Evolutionary conservation across 1,140 invertebrate genomes (phyloP).

Genomic region (Latrodectus geometricus): DNA sequence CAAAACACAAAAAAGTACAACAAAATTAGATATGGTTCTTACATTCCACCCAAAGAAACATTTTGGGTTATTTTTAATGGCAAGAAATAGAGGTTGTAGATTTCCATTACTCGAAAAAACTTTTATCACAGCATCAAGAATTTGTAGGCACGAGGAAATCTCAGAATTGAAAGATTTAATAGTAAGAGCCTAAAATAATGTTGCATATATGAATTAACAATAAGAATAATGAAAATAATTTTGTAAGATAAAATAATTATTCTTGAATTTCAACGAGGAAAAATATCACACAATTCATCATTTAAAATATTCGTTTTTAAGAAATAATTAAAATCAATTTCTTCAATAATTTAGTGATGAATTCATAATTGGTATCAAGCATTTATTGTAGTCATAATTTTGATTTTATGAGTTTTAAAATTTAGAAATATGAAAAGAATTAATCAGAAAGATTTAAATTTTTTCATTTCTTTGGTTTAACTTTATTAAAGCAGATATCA

Average conservation of each 20-base stretch:
- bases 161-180: conserved; percentile 40
- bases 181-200: conserved; percentile 10
- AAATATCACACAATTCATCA: background rate
- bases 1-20: background rate
- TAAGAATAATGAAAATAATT: background rate
- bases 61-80: conserved; percentile 47
- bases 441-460: too few species aligned
- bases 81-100: conserved; percentile 21
- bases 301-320: background rate
- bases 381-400: too few species aligned
- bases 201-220: background rate
- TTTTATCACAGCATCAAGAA: conserved; percentile 47
- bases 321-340: background rate
- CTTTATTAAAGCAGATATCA: too few species aligned
- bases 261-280: background rate
- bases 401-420: too few species aligned
- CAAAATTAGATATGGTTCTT: background rate
- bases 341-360: background rate
- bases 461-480: too few species aligned
- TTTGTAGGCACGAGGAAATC: conserved; percentile 25
- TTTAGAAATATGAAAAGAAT: too few species aligned
- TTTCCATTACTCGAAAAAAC: conserved; percentile 40
- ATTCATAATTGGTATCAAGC: background rate
- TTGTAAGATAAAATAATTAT: background rate
- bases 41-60: conserved; percentile 53